phyloP scores from a whole-genome alignment of 2,113 vertebrate genomes.

The Pluvialis apricaria region DNA sequence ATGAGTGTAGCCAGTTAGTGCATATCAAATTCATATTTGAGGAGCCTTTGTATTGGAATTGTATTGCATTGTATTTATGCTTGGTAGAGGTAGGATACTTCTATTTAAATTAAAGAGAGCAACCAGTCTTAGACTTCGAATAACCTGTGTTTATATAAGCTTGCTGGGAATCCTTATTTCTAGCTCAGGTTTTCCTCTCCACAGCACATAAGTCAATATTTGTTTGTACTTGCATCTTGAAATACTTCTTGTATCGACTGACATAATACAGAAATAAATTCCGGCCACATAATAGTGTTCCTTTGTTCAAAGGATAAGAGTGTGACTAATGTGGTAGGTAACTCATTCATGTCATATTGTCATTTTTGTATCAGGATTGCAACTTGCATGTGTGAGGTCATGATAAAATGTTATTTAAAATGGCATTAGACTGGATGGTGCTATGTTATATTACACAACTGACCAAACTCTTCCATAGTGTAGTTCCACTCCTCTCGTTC shows the following conservation, averaged over 20 bases:
- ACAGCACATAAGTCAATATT: conserved; percentile 59
- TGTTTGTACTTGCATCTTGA: conserved; percentile 65
- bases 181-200: conserved; percentile 54
- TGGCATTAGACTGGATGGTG: conserved; percentile 31
- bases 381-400: conserved; percentile 58
- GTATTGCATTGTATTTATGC: conserved; percentile 50
- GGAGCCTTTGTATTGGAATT: conserved; percentile 56
- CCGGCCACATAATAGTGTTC: background rate
- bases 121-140: conserved; percentile 21
- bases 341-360: background rate
- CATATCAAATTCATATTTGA: conserved; percentile 4
- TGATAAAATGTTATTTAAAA: conserved; percentile 56
- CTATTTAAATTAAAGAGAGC: background rate
- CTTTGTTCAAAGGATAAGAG: background rate
- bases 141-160: conserved; percentile 35
- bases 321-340: conserved; percentile 7
- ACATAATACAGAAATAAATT: conserved; percentile 43
- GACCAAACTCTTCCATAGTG: conserved; percentile 24
- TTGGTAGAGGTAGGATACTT: conserved; percentile 14
- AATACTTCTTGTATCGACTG: conserved; percentile 49
- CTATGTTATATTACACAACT: background rate
- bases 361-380: conserved; percentile 43
- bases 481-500: background rate
- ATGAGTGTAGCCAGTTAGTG: background rate
- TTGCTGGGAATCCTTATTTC: conserved; percentile 53